Conservation (phyloP, 2,888 invertebrate species). For the Macaria liturata region DNA sequence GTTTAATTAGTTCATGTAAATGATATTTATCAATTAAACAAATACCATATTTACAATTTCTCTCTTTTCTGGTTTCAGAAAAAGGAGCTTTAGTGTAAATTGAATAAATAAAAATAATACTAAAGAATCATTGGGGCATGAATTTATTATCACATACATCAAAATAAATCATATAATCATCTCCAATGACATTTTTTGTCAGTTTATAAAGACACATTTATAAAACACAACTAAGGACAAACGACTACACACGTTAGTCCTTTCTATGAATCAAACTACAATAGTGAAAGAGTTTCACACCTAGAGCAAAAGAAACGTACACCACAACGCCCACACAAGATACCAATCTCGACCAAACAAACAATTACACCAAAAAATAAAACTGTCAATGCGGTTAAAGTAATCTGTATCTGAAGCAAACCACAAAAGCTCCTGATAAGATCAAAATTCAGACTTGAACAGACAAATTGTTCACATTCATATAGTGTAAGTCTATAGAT, state of each 20-base stretch:
- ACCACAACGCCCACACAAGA: constrained; percentile 33
- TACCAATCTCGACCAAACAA: constrained; percentile 33
- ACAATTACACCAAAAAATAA: constrained; percentile 51
- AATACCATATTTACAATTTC: too few relatives aligned
- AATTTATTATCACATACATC: too few relatives aligned
- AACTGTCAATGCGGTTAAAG: constrained; percentile 49
- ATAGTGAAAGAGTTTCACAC: constrained; percentile 23
- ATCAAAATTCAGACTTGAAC: constrained; percentile 66
- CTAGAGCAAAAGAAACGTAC: constrained; percentile 20
- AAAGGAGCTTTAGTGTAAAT: too few relatives aligned
- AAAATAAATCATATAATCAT: too few relatives aligned
- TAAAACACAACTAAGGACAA: too few relatives aligned
- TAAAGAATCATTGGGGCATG: too few relatives aligned
- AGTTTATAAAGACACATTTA: too few relatives aligned
- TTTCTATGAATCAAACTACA: neutral
- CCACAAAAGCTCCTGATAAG: constrained; percentile 71
- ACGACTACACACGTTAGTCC: neutral
- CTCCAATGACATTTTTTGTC: too few relatives aligned
- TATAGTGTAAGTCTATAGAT: constrained; percentile 55
- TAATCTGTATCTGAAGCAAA: constrained; percentile 59
- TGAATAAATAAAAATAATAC: too few relatives aligned
- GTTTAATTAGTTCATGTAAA: too few relatives aligned
- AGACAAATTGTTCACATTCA: constrained; percentile 71
- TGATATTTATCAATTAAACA: too few relatives aligned
- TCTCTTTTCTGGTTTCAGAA: too few relatives aligned